phyloP scores from a whole-genome alignment of 2,113 vertebrate species.

The Forbesichthys papilliferus region DNA sequence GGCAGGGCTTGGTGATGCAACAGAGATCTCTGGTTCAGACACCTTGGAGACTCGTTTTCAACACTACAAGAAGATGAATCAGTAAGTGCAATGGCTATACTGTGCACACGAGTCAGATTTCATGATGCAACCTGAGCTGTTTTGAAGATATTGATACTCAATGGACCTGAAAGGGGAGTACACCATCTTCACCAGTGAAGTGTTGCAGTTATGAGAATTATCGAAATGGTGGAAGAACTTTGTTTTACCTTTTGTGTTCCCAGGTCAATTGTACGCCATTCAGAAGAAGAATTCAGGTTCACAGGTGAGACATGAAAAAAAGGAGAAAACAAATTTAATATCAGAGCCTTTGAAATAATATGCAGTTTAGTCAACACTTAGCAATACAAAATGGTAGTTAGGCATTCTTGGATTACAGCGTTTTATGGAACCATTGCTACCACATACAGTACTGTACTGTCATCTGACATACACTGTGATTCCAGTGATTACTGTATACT shows the following conservation, averaged over 20 bases:
- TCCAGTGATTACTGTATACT: too few species aligned
- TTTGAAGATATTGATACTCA: neutral
- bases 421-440: neutral
- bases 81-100: constrained; percentile 30
- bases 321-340: neutral
- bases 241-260: constrained; percentile 51
- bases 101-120: constrained; percentile 25
- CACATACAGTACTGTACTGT: too few species aligned
- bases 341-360: neutral
- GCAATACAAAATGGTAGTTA: neutral
- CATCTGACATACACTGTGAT: too few species aligned
- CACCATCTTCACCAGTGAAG: neutral
- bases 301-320: constrained; percentile 13
- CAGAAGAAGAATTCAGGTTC: neutral
- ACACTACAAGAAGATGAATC: constrained; percentile 51
- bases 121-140: constrained; percentile 34
- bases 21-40: constrained; percentile 51
- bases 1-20: constrained; percentile 53
- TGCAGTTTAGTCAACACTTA: neutral
- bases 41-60: constrained; percentile 47
- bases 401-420: neutral
- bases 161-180: too few species aligned
- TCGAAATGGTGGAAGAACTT: neutral
- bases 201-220: neutral
- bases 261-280: neutral